Percentiles rank a stretch among this genome's conserved stretches.
phyloP scores from a whole-genome alignment of 1,140 invertebrate genomes.

The Drosophila triauraria region DNA sequence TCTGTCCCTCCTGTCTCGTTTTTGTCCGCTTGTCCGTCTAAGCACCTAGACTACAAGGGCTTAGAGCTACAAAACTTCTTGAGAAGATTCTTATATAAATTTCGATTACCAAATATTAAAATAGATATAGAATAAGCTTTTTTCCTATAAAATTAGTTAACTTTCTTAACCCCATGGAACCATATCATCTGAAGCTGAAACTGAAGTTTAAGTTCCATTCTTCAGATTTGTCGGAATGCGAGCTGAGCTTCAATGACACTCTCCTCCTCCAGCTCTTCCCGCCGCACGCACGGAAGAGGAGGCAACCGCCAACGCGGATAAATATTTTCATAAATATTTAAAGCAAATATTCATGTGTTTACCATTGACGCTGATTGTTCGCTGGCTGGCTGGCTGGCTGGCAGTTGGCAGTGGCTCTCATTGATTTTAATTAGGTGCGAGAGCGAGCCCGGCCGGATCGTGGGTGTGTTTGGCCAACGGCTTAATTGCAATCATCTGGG shows the following conservation, averaged over 20 bases:
- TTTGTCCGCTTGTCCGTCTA: too few species aligned
- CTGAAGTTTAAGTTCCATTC: not conserved
- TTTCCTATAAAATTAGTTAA: not conserved
- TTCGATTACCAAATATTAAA: too few species aligned
- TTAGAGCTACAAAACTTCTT: too few species aligned
- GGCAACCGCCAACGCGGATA: constrained; percentile 35
- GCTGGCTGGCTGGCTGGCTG: too few species aligned
- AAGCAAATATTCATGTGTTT: constrained; percentile 47
- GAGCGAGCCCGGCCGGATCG: constrained; percentile 43
- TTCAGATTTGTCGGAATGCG: not conserved
- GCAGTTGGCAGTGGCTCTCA: constrained; percentile 10
- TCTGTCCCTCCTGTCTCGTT: too few species aligned
- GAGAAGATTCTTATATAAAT: too few species aligned
- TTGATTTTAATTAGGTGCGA: constrained; percentile 60
- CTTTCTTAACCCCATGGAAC: not conserved
- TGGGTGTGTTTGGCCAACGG: constrained; percentile 51
- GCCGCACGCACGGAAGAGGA: constrained; percentile 24
- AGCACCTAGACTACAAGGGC: too few species aligned
- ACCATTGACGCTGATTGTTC: constrained; percentile 16
- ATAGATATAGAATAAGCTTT: too few species aligned
- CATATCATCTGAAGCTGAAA: not conserved
- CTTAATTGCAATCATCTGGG: constrained; percentile 31
- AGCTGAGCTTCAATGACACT: constrained; percentile 4
- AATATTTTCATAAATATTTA: constrained; percentile 58
- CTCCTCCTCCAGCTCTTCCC: not conserved